phyloP scores from a whole-genome alignment of 2,797 vertebrate species.

The Sebastolobus alascanus region DNA sequence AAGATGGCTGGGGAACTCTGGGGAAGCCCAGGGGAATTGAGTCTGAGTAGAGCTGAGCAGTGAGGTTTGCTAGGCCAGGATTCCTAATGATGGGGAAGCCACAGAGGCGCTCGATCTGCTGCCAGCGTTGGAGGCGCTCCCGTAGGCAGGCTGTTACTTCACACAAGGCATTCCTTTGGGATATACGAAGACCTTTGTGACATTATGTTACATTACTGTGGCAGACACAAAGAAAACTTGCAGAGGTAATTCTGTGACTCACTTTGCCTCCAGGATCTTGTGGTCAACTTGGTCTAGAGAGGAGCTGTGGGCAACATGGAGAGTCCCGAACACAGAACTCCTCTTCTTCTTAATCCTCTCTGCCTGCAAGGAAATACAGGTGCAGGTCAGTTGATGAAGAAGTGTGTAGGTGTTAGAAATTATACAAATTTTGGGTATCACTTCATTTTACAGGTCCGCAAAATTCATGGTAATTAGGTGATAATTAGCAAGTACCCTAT shows the following conservation, averaged over 20 bases:
- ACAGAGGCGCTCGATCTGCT: slow-evolving; percentile 96
- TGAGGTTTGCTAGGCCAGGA: slow-evolving; percentile 91
- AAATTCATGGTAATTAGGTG: too few relatives aligned
- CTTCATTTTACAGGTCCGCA: too few relatives aligned
- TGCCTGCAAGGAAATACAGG: slow-evolving; percentile 83
- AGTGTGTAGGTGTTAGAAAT: not conserved
- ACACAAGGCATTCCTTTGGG: slow-evolving; percentile 91
- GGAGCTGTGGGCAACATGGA: slow-evolving; percentile 97
- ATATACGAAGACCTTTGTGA: slow-evolving; percentile 16
- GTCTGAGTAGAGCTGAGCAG: slow-evolving; percentile 94
- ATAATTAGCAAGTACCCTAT: too few relatives aligned
- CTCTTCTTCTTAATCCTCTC: slow-evolving; percentile 99
- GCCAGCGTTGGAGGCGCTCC: slow-evolving; percentile 97
- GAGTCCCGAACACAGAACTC: slow-evolving; percentile 94
- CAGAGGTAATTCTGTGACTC: slow-evolving; percentile 67
- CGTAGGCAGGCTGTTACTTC: slow-evolving; percentile 95
- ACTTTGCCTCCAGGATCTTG: slow-evolving; percentile 99
- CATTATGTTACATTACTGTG: slow-evolving; percentile 1
- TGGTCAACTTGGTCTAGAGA: slow-evolving; percentile 98
- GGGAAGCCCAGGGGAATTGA: slow-evolving; percentile 90
- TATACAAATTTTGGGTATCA: too few relatives aligned
- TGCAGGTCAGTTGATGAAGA: not conserved
- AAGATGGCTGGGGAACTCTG: slow-evolving; percentile 89
- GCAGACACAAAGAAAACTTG: not conserved
- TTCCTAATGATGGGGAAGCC: slow-evolving; percentile 95